Conservation (phyloP, 2,113 vertebrate genomes). For the Cyprinus carpio region DNA sequence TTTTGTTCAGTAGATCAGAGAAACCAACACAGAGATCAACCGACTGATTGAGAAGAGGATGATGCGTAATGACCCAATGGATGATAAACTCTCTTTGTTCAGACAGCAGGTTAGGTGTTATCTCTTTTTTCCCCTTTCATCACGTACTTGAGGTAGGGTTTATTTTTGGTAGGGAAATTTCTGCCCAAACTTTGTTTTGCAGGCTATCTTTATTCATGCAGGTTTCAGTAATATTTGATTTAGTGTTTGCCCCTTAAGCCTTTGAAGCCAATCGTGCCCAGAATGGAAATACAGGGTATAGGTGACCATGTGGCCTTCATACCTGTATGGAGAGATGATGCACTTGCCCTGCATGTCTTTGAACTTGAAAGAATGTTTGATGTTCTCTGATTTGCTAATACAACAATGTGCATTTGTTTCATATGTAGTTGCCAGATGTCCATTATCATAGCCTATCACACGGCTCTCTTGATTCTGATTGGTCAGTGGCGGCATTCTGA, state of each 20-base stretch:
- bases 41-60: conserved; percentile 92
- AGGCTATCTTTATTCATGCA: neutral
- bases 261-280: neutral
- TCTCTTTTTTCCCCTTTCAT: too few species aligned
- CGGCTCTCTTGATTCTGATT: neutral
- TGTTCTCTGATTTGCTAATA: conserved; percentile 43
- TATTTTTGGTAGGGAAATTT: neutral
- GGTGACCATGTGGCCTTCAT: neutral
- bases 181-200: neutral
- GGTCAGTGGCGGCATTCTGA: neutral
- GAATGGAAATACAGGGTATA: conserved; percentile 1
- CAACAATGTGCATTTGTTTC: conserved; percentile 35
- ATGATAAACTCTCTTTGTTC: conserved; percentile 91
- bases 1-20: conserved; percentile 79
- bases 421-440: conserved; percentile 25
- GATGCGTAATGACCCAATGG: conserved; percentile 88
- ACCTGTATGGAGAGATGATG: neutral
- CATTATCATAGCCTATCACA: conserved; percentile 14
- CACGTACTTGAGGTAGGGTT: neutral
- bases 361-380: conserved; percentile 40
- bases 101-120: conserved; percentile 85
- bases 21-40: conserved; percentile 81
- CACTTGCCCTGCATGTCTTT: conserved; percentile 1
- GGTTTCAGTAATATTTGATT: conserved; percentile 11
- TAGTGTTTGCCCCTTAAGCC: conserved; percentile 8